A percentile compares a stretch with the other conserved stretches of the same genome.
Conservation (phyloP, 2,888 invertebrate genomes). For the Mellilla xanthometata region DNA sequence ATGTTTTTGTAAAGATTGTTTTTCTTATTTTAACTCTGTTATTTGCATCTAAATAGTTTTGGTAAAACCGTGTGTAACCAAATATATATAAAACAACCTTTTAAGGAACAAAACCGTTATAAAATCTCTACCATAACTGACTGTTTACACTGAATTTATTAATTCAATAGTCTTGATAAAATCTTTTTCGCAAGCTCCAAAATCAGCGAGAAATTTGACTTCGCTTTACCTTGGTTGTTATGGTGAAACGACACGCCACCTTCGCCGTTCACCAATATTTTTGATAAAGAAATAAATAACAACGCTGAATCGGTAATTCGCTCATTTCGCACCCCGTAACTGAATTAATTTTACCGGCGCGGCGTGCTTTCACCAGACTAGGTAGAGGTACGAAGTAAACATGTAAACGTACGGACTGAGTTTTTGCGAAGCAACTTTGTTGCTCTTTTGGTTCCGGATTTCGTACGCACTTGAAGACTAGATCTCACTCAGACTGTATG, state of each 20-base stretch:
- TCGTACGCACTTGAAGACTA: no score
- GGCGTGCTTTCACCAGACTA: constrained; percentile 14
- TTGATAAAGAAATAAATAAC: constrained; percentile 21
- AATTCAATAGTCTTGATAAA: background rate
- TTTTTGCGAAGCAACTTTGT: no score
- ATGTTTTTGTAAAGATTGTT: no score
- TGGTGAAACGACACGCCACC: constrained; percentile 12
- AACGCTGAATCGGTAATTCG: constrained; percentile 2
- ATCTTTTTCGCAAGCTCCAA: background rate
- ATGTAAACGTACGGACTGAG: no score
- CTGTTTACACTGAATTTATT: background rate
- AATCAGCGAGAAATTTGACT: background rate
- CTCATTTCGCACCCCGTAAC: constrained; percentile 15
- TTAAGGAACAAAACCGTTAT: no score
- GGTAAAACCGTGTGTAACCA: no score
- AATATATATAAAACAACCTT: no score
- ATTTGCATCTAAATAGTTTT: no score
- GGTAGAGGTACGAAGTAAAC: constrained; percentile 2
- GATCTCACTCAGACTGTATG: no score
- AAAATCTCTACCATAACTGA: no score
- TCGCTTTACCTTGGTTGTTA: constrained; percentile 9
- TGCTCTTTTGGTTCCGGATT: no score
- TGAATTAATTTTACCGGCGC: background rate
- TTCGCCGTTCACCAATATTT: constrained; percentile 12
- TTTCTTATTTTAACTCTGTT: no score